Base-by-base conservation (phyloP, 64 coral and sea anemone species). In the Dendronephthya gigantea region DNA sequence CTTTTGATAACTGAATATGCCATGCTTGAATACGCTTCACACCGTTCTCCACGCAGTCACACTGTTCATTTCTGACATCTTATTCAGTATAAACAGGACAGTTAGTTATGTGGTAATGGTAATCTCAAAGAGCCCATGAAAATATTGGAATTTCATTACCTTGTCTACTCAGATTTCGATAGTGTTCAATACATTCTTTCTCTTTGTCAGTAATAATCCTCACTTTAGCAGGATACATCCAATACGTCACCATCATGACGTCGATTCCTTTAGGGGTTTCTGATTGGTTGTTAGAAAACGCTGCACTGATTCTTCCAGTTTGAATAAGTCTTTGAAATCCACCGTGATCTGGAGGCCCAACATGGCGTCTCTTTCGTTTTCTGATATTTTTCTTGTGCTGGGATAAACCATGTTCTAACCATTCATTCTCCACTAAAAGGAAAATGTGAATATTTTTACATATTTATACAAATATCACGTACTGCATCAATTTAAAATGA, bases 171-270 rank as follows among this genome's bases (percentile, higher is more conserved):
- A 91, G 92, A 52, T 98, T 98, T 8, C 95, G 90, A 66, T 91
- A 98, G 31, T 88, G 85, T 51, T 91, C 90, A 85, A 98, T 98
- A 39, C 95, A 98, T 43, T 92, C 95, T 25, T 93, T 93, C 58
- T 98, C 95, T 52, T 91, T 89, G 2, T 92, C 92, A 48, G 89
- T 66, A 17, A 98, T 93, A 58, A 98, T 83, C 72, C 95, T 88
- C 4, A 98, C 95, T 89, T 98, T 98, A 10, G 95, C 95, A 23
- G 95, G 95, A 47, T 93, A 98, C 82, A 93, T 92, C 95, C 95
- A 98, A 38, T 98, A 98, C 0, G 95, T 90, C 36, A 84, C 89
- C 51, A 98, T 93, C 52, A 93, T 89, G 48, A 98, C 81, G 65
- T 98, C 95, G 52, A 98, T 98, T 2, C 91, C 93, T 23, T 90